A percentile compares a stretch with the other conserved stretches of the same genome.
Conservation (phyloP, 2,113 vertebrate genomes). For the Micronycteris hirsuta region DNA sequence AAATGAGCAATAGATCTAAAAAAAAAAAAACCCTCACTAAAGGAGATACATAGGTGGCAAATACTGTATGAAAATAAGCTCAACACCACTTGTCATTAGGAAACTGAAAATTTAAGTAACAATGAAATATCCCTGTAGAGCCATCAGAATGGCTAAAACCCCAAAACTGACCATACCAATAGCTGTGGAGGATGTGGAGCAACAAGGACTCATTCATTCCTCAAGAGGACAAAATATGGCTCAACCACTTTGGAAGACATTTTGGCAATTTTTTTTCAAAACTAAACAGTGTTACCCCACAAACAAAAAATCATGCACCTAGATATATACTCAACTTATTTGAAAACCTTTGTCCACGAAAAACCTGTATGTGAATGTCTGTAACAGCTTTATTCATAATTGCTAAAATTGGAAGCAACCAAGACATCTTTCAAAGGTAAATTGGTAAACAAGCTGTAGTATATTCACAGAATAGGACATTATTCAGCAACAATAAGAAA, state of each 20-base stretch:
- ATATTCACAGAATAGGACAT: neutral
- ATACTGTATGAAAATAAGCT: neutral
- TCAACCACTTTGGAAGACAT: neutral
- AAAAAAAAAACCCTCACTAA: neutral
- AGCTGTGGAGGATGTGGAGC: neutral
- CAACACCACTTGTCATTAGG: neutral
- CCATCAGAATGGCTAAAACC: neutral
- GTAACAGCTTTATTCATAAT: neutral
- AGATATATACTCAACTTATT: neutral
- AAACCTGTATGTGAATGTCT: neutral
- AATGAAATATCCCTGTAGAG: neutral
- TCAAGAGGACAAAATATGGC: neutral
- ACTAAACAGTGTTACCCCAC: neutral
- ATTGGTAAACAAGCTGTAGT: neutral
- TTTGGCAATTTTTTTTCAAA: neutral
- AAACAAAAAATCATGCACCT: neutral
- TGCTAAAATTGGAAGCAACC: neutral
- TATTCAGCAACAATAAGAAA: neutral
- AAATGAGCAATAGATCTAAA: neutral
- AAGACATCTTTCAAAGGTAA: neutral
- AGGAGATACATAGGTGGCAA: neutral
- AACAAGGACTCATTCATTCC: neutral
- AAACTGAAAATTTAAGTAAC: neutral
- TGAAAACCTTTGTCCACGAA: neutral
- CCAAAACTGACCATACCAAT: neutral